A percentile compares a stretch with the other conserved stretches of the same genome.
These are phyloP conservation scores for Drosophila rubida DNA, from an alignment of 2,888 invertebrate species.

Conservation along the genomic window DNA sequence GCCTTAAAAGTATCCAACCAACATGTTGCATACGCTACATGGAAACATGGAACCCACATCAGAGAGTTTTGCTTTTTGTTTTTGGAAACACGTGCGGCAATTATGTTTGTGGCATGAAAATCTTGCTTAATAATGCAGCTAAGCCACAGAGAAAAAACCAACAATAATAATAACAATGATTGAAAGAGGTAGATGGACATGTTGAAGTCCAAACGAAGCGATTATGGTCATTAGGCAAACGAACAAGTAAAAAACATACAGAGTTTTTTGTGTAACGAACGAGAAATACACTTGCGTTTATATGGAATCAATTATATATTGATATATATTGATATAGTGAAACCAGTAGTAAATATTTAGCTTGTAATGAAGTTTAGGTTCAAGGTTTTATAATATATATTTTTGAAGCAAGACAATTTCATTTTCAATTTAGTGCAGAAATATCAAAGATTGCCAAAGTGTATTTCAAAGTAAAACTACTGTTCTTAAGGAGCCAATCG, in stretches of 20 bases:
- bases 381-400: no score
- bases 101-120: conserved; percentile 52
- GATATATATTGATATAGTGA: no score
- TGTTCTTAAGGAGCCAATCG: background rate
- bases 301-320: no score
- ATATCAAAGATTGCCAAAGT: background rate
- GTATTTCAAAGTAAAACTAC: background rate
- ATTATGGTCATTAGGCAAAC: conserved; percentile 52
- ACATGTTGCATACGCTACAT: conserved; percentile 32
- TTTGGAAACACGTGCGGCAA: conserved; percentile 68
- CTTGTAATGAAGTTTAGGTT: no score
- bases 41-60: conserved; percentile 55
- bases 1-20: conserved; percentile 24
- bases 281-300: conserved; percentile 5
- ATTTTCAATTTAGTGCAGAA: no score
- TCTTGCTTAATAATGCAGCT: conserved; percentile 64
- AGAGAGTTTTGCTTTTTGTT: conserved; percentile 22
- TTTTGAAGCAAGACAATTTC: no score
- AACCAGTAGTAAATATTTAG: no score
- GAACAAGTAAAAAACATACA: conserved; percentile 23
- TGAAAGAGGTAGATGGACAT: conserved; percentile 45
- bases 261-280: background rate
- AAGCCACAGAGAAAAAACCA: conserved; percentile 16
- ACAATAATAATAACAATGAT: conserved; percentile 42
- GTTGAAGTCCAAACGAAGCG: conserved; percentile 42